A percentile compares a stretch with the other conserved stretches of the same genome.
These are phyloP conservation scores for Canis aureus DNA, from an alignment of 2,113 vertebrate genomes.

Conservation along the genomic window DNA sequence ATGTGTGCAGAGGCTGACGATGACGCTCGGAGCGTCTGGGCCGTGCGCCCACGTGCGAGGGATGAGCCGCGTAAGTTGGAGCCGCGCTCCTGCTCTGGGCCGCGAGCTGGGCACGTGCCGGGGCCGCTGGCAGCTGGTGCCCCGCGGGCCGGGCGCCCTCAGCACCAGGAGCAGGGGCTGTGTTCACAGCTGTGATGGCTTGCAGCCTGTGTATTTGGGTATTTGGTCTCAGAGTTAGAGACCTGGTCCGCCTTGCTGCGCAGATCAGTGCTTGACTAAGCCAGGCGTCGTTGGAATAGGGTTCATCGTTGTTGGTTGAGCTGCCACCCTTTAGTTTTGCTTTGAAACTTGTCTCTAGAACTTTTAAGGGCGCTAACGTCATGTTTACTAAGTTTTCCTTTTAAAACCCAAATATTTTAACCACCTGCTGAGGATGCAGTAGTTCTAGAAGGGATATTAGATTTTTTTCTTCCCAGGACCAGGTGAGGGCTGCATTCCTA, in stretches of 20 bases:
- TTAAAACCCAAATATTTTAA: constrained; percentile 28
- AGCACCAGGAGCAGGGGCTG: too few species aligned
- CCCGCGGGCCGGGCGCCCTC: too few species aligned
- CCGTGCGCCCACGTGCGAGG: neutral
- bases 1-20: neutral
- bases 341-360: neutral
- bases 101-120: too few species aligned
- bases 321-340: constrained; percentile 36
- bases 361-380: neutral
- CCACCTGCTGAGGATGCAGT: neutral
- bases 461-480: neutral
- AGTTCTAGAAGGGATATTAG: neutral
- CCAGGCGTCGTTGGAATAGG: neutral
- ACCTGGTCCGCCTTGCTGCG: neutral
- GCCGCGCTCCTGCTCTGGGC: neutral
- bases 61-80: neutral
- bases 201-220: too few species aligned
- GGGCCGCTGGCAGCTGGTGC: too few species aligned
- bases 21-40: neutral
- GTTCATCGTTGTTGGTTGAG: neutral
- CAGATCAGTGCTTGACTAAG: neutral
- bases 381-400: neutral
- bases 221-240: neutral
- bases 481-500: neutral
- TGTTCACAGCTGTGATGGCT: too few species aligned